These are phyloP conservation scores for Charadrius vociferus DNA, from an alignment of 2,113 vertebrate species.

Conservation along the genomic window DNA sequence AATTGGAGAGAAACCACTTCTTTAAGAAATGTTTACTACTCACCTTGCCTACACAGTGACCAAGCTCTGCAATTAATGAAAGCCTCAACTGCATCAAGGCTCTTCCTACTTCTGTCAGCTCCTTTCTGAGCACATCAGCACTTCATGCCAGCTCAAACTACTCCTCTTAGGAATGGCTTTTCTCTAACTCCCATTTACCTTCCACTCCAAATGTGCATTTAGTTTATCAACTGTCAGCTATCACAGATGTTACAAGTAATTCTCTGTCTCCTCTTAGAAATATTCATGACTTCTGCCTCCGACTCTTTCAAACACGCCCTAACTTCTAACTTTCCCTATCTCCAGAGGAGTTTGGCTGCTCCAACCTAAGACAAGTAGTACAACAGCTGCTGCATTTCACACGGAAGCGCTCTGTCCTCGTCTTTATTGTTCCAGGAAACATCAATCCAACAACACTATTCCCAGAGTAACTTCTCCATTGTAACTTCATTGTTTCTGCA, in stretches of 20 bases:
- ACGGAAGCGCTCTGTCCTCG: not conserved
- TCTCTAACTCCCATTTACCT: not conserved
- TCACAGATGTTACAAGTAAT: not conserved
- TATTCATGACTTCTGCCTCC: not conserved
- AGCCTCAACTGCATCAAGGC: not conserved
- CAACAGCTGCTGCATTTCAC: slow-evolving; percentile 32
- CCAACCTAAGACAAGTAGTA: not conserved
- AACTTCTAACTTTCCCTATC: not conserved
- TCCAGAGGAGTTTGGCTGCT: not conserved
- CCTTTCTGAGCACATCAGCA: not conserved
- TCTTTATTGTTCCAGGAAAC: not conserved
- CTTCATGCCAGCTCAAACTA: not conserved
- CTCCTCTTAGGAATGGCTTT: not conserved
- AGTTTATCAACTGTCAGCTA: not conserved
- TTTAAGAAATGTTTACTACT: not conserved
- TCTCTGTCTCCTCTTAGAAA: not conserved
- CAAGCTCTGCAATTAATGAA: not conserved
- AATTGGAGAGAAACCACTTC: not conserved
- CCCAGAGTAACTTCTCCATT: not conserved
- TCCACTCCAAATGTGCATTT: not conserved
- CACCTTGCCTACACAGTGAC: not conserved
- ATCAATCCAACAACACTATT: not conserved
- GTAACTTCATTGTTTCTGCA: not conserved
- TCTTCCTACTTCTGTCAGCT: not conserved
- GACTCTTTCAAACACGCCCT: not conserved